Evolutionary conservation across 2,888 invertebrate species (phyloP).

Genomic region (Ichneumoninae sp.): DNA sequence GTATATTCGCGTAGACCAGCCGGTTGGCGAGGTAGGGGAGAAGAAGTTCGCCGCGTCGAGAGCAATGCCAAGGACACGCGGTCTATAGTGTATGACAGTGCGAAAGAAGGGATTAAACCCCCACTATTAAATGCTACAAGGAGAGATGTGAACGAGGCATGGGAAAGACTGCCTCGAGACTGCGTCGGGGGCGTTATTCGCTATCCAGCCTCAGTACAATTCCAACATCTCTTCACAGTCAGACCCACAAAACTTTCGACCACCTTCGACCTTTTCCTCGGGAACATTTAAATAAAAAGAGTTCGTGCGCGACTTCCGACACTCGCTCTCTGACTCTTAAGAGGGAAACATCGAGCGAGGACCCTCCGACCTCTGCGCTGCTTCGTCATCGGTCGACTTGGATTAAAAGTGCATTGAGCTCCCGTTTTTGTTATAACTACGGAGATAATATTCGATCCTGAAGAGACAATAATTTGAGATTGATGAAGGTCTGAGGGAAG

Average conservation of each 20-base stretch:
- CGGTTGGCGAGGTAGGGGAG: slow-evolving; percentile 38
- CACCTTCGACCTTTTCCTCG: slow-evolving; percentile 38
- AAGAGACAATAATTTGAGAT: neutral
- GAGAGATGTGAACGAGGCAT: slow-evolving; percentile 69
- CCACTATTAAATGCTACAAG: slow-evolving; percentile 75
- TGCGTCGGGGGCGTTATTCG: slow-evolving; percentile 77
- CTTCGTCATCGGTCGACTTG: neutral
- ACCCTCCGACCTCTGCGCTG: neutral
- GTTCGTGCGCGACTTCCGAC: neutral
- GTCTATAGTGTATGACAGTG: slow-evolving; percentile 63
- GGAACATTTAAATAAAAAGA: slow-evolving; percentile 26
- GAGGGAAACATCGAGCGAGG: neutral
- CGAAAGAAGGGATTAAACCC: slow-evolving; percentile 78
- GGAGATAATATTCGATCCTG: neutral
- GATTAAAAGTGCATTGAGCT: neutral
- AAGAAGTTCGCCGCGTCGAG: neutral
- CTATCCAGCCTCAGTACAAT: slow-evolving; percentile 80
- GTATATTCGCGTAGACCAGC: slow-evolving; percentile 42
- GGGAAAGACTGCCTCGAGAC: slow-evolving; percentile 73
- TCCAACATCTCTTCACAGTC: slow-evolving; percentile 75
- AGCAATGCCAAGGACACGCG: slow-evolving; percentile 37
- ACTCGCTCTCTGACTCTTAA: slow-evolving; percentile 8
- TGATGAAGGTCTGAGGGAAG: slow-evolving; percentile 5
- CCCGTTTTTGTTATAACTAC: neutral
- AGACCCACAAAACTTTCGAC: slow-evolving; percentile 44